Evolutionary conservation across 35 echinoderm and acorn worm species (phyloP), one percentile per base, ranked within the genome.

Genomic region (Stichopus chloronotus): DNA sequence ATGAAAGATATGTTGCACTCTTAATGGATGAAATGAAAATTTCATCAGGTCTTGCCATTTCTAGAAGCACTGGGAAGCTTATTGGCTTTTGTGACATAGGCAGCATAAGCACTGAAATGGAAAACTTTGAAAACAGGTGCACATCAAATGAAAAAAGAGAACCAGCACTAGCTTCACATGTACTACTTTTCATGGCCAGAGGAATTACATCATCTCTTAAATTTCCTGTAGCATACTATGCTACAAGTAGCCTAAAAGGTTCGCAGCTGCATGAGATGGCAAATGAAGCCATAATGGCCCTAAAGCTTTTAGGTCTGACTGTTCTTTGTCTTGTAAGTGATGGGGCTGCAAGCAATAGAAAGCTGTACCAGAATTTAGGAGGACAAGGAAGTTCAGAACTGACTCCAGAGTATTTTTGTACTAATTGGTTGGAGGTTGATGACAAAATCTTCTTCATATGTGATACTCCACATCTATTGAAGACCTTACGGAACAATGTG

Each of bases 381-480:
- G 72, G 61, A 54, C 24, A 80, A 12, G 55, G 52, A 69, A 16
- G 30, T 16, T 25, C 56, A 72, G 5, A 14, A 43, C 11, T 69
- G 7, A 4, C 52, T 19, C 79, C 56, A 22, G 81, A 13, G 17
- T 21, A 87, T 24, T 90, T 59, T 53, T 86, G 72, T 21, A 5
- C 81, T 8, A 25, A 94, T 20, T 68, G 56, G 13, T 63, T 53
- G 24, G 57, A 30, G 17, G 63, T 52, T 19, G 22, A 91, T 16
- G n/a, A 84, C 7, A 92, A 82, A 19, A 54, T 98, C 5, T 98
- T 92, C 59, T 93, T 97, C 24, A 87, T 97, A 23, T 92, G 87
- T 54, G 94, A 97, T 90, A 90, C 76, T 3, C 96, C 96, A n/a
- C 96, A 97, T 55, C 79, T 97, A 13, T 57, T 97, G 16, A 97